Evolutionary conservation across 2,888 invertebrate species (phyloP), one percentile per base, ranked within the genome.

Genomic region (Anoncus sp.): DNA sequence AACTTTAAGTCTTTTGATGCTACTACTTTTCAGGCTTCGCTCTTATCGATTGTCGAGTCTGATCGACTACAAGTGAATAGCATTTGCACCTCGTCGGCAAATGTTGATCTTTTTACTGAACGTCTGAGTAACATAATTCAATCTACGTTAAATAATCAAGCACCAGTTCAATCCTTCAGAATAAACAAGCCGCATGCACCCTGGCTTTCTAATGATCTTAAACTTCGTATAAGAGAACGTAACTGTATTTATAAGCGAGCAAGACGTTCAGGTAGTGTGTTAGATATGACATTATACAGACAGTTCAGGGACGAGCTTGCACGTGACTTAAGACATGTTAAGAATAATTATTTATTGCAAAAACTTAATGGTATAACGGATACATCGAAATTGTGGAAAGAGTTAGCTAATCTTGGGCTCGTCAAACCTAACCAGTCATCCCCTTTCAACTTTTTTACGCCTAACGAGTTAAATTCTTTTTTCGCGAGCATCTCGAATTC

Each of bases 241-340:
- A 55, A 55, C 7, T 9, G n/a, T 16, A 16, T 55, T 16, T 55
- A 55, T 16, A 55, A 35, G 35, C 55, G 18, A 2, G 55, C 55
- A 2, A 57, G n/a, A 16, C 22, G 55, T n/a, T n/a, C 35, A 5
- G 18, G 18, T 5, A 12, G 14, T 18, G 10, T 57, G 14, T 35
- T 57, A 4, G 20, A 3, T 0, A 16, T 18, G 6, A 18, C 55
- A 1, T 6, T 57, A 5, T 57, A 14, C n/a, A 10, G 55, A 0
- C 6, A 35, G 31, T 31, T 35, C 18, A n/a, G 55, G 4, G 18
- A 57, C 14, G 9, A 16, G 10, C 35, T 57, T 3, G 27, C n/a
- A 3, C 10, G 1, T 10, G 55, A 57, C 18, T 9, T 57, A 6
- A 57, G 5, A 14, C 16, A 7, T 0, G 55, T 35, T 1, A 57